These are phyloP conservation scores for Scotopteryx bipunctaria DNA, from an alignment of 2,888 invertebrate genomes.

Conservation along the genomic window DNA sequence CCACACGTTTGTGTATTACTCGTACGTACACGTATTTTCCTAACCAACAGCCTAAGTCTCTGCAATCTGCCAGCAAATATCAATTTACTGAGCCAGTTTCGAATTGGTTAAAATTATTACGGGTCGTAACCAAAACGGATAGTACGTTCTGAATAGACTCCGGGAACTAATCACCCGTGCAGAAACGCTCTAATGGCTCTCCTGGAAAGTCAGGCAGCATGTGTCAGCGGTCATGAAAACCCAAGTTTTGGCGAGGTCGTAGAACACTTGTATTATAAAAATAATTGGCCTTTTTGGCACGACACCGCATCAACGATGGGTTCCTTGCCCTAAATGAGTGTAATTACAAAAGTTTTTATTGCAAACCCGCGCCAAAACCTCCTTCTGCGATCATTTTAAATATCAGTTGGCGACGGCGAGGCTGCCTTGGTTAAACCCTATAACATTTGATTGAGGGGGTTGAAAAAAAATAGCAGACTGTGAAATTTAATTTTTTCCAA, in stretches of 20 bases:
- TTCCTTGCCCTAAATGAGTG: conserved; percentile 76
- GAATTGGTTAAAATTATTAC: too few relatives aligned
- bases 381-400: conserved; percentile 54
- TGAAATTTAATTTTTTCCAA: neutral
- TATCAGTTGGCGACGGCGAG: conserved; percentile 48
- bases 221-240: conserved; percentile 39
- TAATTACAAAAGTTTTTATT: conserved; percentile 83
- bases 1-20: too few relatives aligned
- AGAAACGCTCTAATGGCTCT: too few relatives aligned
- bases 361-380: conserved; percentile 75
- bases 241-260: conserved; percentile 52
- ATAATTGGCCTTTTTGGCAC: conserved; percentile 79
- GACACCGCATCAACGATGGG: conserved; percentile 73
- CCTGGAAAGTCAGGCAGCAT: neutral
- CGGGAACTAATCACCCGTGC: too few relatives aligned
- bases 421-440: conserved; percentile 49
- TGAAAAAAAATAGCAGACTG: conserved; percentile 3
- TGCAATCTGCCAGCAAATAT: too few relatives aligned
- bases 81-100: too few relatives aligned
- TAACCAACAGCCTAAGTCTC: too few relatives aligned
- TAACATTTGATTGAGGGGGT: conserved; percentile 41
- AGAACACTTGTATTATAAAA: conserved; percentile 70
- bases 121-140: too few relatives aligned
- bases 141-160: too few relatives aligned
- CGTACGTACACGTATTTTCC: too few relatives aligned